Base-by-base conservation (phyloP, 2,113 vertebrate genomes). In the Thunnus thynnus region DNA sequence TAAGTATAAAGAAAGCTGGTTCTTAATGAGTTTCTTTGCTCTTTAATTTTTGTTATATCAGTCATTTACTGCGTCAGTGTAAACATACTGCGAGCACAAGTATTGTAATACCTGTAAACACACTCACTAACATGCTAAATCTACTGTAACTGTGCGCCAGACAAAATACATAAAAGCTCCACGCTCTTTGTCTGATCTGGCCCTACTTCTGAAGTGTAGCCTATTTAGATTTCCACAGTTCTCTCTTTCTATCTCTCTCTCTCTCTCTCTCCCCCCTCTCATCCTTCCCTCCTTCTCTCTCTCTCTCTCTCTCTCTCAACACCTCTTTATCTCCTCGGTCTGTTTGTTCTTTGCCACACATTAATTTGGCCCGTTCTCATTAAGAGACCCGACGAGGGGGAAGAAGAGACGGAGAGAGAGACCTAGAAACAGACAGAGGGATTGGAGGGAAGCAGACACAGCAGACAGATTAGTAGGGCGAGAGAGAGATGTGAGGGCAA, bases 321-420 rank as follows among this genome's bases (percentile, higher is more conserved):
- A 55, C 67, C 86, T 88, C 77, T 88, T 90, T 63, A 87, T 89
- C 84, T 83, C 17, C 6, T 72, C 78, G 12, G 54, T 70, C 82
- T 69, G 83, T 82, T 84, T 89, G 86, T 72, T 83, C 80, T 80
- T 66, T 3, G 76, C 54, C 30, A 78, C 85, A 80, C 61, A 13
- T 72, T 80, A 65, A 76, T 52, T 44, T 5, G 9, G 36, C 83
- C 67, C 7, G 65, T 52, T 72, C 79, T 86, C 80, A 81, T 88
- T 85, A 80, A 44, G 41, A 72, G 60, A 69, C 30, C 30, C n/a
- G 18, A 13, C 1, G 66, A 60, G 77, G 46, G 74, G 51, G 56
- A 20, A 44, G 20, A 5, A n/a, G 47, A 67, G 60, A 64, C 13
- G 60, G 51, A 62, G 22, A 60, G 58, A 30, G 27, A 30, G 47